A percentile compares a stretch with the other conserved stretches of the same genome.
Evolutionary conservation across 1,140 invertebrate species (phyloP).

Genomic region (Eueides isabella): DNA sequence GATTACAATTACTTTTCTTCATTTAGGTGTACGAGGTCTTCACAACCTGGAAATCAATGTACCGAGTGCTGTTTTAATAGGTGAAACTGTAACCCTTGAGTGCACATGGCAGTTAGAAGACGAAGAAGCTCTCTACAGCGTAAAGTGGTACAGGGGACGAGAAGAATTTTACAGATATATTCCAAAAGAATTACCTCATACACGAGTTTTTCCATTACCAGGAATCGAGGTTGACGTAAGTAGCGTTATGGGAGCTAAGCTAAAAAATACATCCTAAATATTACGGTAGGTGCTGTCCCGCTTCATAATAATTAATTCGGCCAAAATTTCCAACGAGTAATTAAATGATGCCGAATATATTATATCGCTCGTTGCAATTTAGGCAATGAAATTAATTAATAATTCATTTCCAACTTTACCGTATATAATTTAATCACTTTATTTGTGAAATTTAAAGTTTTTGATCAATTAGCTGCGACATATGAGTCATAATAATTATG

Average conservation of each 20-base stretch:
- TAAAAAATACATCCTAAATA: neutral
- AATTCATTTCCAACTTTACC: neutral
- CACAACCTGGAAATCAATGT: constrained; percentile 86
- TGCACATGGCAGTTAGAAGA: constrained; percentile 88
- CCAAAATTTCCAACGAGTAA: neutral
- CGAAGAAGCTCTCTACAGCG: constrained; percentile 86
- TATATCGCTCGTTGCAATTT: constrained; percentile 14
- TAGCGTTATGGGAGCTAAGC: constrained; percentile 45
- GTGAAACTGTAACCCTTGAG: constrained; percentile 85
- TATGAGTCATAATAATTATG: neutral
- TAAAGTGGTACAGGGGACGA: constrained; percentile 90
- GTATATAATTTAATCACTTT: constrained; percentile 6
- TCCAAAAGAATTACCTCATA: constrained; percentile 86
- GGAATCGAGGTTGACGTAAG: constrained; percentile 90
- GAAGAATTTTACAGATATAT: constrained; percentile 90
- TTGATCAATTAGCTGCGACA: neutral
- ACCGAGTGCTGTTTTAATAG: constrained; percentile 85
- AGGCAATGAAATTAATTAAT: constrained; percentile 16
- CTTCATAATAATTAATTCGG: neutral
- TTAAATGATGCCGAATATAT: neutral
- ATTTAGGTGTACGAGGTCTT: constrained; percentile 84
- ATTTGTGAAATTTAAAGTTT: neutral
- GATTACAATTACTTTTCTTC: constrained; percentile 14
- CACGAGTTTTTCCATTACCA: constrained; percentile 85
- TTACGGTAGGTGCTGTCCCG: neutral